Evolutionary conservation across 2,888 invertebrate genomes (phyloP), one percentile per base, ranked within the genome.

Genomic region (Ormia ochracea): DNA sequence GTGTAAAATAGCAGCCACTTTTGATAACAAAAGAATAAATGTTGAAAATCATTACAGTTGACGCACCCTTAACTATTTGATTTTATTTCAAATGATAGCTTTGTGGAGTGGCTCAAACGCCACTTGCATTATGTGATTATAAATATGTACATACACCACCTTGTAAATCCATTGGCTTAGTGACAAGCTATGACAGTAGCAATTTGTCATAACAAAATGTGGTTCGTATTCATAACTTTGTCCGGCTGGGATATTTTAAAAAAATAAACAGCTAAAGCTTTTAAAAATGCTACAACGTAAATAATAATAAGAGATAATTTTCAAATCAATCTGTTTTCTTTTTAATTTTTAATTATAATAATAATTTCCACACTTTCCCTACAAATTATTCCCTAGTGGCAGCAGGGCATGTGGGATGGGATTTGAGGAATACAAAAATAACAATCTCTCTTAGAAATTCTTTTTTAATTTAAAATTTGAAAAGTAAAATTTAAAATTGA

Each of bases 171-270:
- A 81, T 81, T 77, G 82, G 73, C 76, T 78, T 72, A 75, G 79
- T 66, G 81, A 81, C 78, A 75, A 76, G 68, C 80, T 66, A 54
- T 81, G 82, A 82, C 81, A 82, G 76, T 72, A 78, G 81, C 79
- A 58, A 82, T 82, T 82, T 82, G 83, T 82, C 82, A 81, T 41
- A 68, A 31, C 3, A 23, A 43, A 19, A 45, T 43, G 9, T 31
- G 7, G 17, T 58, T 74, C 56, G 17, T 63, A 19, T 45, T 56
- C 48, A 4, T 48, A 38, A 52, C 12, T 45, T 41, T 48, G n/a
- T 4, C 21, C 41, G 14, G 23, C 68, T 68, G 36, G 45, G 63
- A 48, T 54, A 56, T 48, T 45, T 45, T 31, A 45, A 28, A 17
- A 12, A 41, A 41, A 5, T 12, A 41, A 41, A 19, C 1, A 38